These are phyloP conservation scores for Garrulus glandarius DNA, from an alignment of 2,797 vertebrate species.

Conservation along the genomic window DNA sequence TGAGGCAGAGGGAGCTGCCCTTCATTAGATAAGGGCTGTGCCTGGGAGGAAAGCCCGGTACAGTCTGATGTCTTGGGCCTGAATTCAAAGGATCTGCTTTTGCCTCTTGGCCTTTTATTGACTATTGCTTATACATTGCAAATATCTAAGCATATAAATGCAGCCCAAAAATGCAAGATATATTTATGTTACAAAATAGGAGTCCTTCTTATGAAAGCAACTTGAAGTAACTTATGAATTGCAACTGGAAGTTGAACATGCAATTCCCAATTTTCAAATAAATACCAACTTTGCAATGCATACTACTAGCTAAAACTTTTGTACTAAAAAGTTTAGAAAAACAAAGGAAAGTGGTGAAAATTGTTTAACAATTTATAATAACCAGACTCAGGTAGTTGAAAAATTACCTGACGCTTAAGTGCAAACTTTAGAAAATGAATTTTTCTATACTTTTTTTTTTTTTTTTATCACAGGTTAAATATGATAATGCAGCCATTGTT, in stretches of 20 bases:
- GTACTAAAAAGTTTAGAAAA: not conserved
- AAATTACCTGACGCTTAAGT: not conserved
- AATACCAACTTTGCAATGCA: not conserved
- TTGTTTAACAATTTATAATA: not conserved
- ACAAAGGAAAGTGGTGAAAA: not conserved
- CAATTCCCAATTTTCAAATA: not conserved
- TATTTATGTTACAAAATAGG: not conserved
- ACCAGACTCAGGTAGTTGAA: not conserved
- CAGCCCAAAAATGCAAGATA: not conserved
- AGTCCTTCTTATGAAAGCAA: not conserved
- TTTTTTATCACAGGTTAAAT: not conserved
- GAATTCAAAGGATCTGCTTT: not conserved
- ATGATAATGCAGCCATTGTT: conserved; percentile 6
- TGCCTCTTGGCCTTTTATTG: not conserved
- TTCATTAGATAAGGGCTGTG: not conserved
- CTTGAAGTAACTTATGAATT: not conserved
- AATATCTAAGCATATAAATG: not conserved
- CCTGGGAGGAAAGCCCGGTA: not conserved
- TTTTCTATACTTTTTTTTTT: not conserved
- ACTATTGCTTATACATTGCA: not conserved
- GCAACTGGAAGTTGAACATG: not conserved
- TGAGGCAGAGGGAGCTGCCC: not conserved
- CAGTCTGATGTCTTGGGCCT: not conserved
- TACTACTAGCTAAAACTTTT: not conserved
- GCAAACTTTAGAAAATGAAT: not conserved